A percentile compares a stretch with the other conserved stretches of the same genome.
Evolutionary conservation across 2,797 vertebrate species (phyloP).

Genomic region (Tamandua tetradactyla): DNA sequence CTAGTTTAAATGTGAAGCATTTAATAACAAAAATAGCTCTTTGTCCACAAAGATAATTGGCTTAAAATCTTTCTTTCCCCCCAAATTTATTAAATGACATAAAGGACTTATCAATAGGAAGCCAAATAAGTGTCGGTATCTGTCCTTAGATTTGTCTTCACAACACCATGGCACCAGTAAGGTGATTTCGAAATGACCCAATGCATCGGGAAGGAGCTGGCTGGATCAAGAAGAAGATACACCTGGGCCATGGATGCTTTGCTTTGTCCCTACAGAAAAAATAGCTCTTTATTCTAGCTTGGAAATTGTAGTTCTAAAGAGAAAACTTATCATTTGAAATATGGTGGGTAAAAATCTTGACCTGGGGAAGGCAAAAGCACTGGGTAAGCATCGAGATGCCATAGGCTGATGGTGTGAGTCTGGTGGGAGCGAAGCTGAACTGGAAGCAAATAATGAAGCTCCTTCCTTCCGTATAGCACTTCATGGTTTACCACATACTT

Average conservation of each 20-base stretch:
- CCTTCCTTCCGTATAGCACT: neutral
- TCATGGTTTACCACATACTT: neutral
- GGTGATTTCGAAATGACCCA: neutral
- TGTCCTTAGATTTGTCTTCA: neutral
- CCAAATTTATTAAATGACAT: neutral
- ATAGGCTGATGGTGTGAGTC: too few species aligned
- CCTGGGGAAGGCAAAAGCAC: neutral
- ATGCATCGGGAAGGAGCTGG: neutral
- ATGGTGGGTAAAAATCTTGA: neutral
- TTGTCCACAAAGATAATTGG: neutral
- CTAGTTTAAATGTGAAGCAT: neutral
- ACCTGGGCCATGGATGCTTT: neutral
- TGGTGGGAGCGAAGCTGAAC: too few species aligned
- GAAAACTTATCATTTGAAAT: too few species aligned
- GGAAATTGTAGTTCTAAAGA: neutral
- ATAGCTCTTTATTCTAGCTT: neutral
- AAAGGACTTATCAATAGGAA: neutral
- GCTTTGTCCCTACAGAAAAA: neutral
- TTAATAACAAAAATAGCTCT: neutral
- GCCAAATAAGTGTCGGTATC: neutral
- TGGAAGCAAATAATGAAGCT: neutral
- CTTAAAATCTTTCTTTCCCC: neutral
- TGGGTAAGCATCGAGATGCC: too few species aligned
- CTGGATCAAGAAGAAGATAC: neutral
- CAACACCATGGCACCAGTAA: neutral